Evolutionary conservation across 2,888 invertebrate species (phyloP), one percentile per base, ranked within the genome.

Genomic region (Alentia gelatinosa): DNA sequence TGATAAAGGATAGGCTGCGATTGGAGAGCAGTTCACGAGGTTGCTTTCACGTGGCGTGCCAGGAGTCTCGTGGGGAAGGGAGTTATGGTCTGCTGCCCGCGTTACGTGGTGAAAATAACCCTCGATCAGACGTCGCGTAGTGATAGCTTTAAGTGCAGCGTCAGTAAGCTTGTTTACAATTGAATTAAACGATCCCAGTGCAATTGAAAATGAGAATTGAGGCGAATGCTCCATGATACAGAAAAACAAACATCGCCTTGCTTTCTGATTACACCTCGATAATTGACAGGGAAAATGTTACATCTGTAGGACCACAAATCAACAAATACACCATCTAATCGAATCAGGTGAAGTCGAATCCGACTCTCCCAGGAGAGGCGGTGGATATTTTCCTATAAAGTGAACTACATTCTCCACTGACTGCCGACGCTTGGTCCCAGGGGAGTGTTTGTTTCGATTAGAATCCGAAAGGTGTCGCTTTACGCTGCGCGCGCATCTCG

Each of bases 401-500:
- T 37, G 37, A n/a, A 39, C 79, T 35, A 79, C 79, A 79, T 79
- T 79, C 79, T 79, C 37, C n/a, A 15, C 37, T 39, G 79, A 79
- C 35, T 5, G 30, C 68, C 79, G 12, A 23, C 9, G 39, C 37
- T 15, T 35, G 35, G n/a, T 35, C 79, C 37, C 79, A 7, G 12
- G 79, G 79, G 79, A 79, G 79, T 79, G 79, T 79, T 79, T 79
- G 79, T 79, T 79, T 79, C 79, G 79, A 79, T 79, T 79, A 79
- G 79, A 79, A 79, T 79, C 79, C 79, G 79, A 79, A 79, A 79
- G 79, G 79, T 79, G 79, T 79, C 79, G 79, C 79, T 79, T 79
- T 79, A 37, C 79, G 39, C 79, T 79, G 79, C 39, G 79, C 79
- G 79, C 79, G 79, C 79, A 79, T 79, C 35, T 3, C 79, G 79